Conservation (phyloP, 2,797 vertebrate genomes). For the Ispidina lecontei region DNA sequence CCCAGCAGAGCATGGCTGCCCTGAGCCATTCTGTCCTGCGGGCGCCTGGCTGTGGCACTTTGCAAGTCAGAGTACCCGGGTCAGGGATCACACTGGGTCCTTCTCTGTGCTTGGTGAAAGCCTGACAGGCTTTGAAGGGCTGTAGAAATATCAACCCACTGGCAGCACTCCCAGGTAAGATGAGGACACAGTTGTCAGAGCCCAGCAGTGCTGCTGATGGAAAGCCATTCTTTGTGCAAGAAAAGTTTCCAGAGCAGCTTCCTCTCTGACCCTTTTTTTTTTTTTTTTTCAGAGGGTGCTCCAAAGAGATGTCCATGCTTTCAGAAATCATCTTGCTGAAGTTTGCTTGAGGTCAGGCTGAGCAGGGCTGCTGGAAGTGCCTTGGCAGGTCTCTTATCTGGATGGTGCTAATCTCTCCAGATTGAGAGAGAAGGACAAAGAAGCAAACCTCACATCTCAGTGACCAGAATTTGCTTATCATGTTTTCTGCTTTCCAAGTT, state of each 20-base stretch:
- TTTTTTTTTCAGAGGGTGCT: background rate
- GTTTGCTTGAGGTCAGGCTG: background rate
- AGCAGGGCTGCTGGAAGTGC: background rate
- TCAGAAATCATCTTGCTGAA: background rate
- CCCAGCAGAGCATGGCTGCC: background rate
- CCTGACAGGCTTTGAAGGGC: background rate
- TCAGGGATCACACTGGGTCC: background rate
- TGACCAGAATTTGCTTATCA: background rate
- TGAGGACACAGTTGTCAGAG: background rate
- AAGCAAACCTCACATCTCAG: background rate
- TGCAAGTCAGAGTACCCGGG: rapidly evolving
- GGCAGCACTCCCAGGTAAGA: background rate
- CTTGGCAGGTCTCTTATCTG: background rate
- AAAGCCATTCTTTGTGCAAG: background rate
- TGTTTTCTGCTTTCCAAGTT: background rate
- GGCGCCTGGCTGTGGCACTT: rapidly evolving
- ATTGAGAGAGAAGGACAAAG: background rate
- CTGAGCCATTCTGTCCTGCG: background rate
- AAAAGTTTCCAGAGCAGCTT: background rate
- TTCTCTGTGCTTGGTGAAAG: background rate
- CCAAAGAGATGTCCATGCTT: background rate
- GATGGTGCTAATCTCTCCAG: background rate
- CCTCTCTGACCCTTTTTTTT: background rate
- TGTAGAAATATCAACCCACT: background rate
- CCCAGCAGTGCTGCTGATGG: background rate